Percentiles rank a stretch among this genome's conserved stretches.
phyloP scores from a whole-genome alignment of 35 echinoderm and acorn worm genomes.

The Ophiothrix spiculata region DNA sequence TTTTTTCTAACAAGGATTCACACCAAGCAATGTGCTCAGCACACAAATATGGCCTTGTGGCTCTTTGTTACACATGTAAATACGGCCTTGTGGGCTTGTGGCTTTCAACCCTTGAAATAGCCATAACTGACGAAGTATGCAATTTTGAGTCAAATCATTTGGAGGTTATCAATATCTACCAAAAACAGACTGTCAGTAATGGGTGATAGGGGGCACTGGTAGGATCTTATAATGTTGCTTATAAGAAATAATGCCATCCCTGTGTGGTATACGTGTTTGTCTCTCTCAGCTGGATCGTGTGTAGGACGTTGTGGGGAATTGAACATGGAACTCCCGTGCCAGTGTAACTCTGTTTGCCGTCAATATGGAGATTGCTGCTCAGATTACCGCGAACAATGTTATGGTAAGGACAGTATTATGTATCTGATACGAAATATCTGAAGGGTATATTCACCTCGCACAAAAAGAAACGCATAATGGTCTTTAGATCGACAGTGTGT shows the following conservation, averaged over 20 bases:
- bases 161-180: neutral
- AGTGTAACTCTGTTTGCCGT: neutral
- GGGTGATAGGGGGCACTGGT: too few relatives aligned
- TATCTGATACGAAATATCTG: too few relatives aligned
- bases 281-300: neutral
- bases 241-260: neutral
- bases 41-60: too few relatives aligned
- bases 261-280: neutral
- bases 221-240: neutral
- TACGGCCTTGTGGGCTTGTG: too few relatives aligned
- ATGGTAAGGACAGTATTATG: too few relatives aligned
- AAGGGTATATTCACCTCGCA: too few relatives aligned
- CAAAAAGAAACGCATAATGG: too few relatives aligned
- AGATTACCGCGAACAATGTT: neutral
- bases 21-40: too few relatives aligned
- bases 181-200: neutral
- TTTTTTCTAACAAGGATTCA: too few relatives aligned
- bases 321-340: neutral
- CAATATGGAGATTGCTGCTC: neutral
- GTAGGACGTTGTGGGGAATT: neutral
- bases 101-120: too few relatives aligned
- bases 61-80: too few relatives aligned
- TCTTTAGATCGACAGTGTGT: too few relatives aligned
- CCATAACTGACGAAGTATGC: neutral
- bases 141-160: neutral